These are phyloP conservation scores for Fratercula arctica DNA, from an alignment of 2,797 vertebrate species.

Conservation along the genomic window DNA sequence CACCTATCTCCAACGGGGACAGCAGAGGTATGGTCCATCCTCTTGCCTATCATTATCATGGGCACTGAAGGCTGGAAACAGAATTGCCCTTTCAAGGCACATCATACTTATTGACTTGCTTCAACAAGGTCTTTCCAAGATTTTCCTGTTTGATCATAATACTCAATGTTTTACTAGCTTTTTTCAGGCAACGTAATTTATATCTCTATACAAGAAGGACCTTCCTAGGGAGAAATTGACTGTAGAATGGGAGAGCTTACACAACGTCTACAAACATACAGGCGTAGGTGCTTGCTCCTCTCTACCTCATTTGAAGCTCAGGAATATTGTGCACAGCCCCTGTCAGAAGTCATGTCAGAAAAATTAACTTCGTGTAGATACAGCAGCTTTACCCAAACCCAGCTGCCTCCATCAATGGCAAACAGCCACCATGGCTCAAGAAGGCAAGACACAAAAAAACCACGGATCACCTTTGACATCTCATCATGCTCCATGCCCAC, in stretches of 20 bases:
- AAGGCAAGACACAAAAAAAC: neutral
- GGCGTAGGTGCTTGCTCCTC: neutral
- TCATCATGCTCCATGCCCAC: slow-evolving; percentile 88
- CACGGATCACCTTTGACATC: slow-evolving; percentile 88
- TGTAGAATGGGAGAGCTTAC: neutral
- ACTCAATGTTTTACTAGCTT: neutral
- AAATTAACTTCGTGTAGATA: neutral
- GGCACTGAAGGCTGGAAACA: neutral
- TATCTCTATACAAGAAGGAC: neutral
- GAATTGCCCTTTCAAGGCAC: neutral
- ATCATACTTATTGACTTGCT: neutral
- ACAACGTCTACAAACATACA: neutral
- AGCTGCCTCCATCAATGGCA: neutral
- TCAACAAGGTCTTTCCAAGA: neutral
- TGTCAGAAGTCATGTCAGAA: neutral
- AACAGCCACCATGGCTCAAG: neutral
- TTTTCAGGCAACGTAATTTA: neutral
- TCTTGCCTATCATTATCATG: neutral
- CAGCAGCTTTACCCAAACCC: neutral
- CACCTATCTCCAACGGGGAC: neutral
- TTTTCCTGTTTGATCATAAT: neutral
- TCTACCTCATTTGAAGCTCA: neutral
- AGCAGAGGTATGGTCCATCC: neutral
- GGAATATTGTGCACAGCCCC: neutral
- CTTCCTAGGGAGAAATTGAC: neutral